These are phyloP conservation scores for Ichneumoninae sp. DNA, from an alignment of 2,888 invertebrate genomes.

Conservation along the genomic window DNA sequence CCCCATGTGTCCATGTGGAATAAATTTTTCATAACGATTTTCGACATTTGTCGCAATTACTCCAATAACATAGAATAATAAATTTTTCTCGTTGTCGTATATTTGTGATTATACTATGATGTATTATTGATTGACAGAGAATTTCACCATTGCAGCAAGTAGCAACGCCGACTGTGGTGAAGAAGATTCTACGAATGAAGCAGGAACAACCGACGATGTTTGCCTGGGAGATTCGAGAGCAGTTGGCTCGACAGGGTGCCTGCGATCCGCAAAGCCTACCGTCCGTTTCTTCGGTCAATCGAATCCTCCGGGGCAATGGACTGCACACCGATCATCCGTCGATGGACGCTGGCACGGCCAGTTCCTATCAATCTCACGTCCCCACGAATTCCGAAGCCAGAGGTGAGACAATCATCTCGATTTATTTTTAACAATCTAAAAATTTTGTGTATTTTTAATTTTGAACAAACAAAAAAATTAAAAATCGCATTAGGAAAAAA, in stretches of 20 bases:
- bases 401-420: constrained; percentile 71
- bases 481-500: background rate
- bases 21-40: background rate
- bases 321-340: constrained; percentile 87
- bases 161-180: constrained; percentile 97
- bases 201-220: constrained; percentile 98
- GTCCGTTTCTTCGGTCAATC: constrained; percentile 97
- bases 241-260: constrained; percentile 94
- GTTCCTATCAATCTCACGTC: constrained; percentile 77
- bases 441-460: too few species aligned
- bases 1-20: background rate
- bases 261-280: constrained; percentile 96
- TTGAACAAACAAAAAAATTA: background rate
- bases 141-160: constrained; percentile 91
- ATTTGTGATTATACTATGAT: constrained; percentile 50
- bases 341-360: constrained; percentile 75
- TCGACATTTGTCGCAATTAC: background rate
- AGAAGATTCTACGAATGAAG: constrained; percentile 96
- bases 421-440: background rate
- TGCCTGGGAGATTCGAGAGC: constrained; percentile 98
- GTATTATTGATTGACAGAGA: constrained; percentile 67
- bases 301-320: constrained; percentile 95
- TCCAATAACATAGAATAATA: constrained; percentile 1
- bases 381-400: constrained; percentile 76
- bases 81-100: background rate